Conservation (phyloP, 2,113 vertebrate species). For the Oophaga pumilio region DNA sequence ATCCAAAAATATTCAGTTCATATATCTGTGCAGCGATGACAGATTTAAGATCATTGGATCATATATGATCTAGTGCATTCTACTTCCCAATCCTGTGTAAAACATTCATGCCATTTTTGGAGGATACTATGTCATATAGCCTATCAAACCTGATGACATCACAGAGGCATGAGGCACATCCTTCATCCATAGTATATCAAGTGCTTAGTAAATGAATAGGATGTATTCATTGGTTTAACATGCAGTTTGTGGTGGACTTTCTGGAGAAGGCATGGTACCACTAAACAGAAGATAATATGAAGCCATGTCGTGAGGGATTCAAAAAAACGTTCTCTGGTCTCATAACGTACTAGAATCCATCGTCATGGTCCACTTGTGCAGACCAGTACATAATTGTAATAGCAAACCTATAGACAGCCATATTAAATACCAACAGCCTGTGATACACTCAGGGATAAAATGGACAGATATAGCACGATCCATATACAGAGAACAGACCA, state of each 20-base stretch:
- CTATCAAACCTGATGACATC: background rate
- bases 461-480: conserved; percentile 4
- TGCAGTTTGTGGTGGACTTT: background rate
- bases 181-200: background rate
- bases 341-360: background rate
- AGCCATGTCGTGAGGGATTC: background rate
- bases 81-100: too few relatives aligned
- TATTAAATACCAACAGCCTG: conserved; percentile 40
- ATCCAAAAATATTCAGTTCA: background rate
- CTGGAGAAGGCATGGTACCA: background rate
- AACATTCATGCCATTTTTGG: too few relatives aligned
- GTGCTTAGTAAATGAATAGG: background rate
- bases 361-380: background rate
- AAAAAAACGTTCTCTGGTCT: background rate
- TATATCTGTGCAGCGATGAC: background rate
- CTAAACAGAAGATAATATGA: background rate
- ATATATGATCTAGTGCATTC: too few relatives aligned
- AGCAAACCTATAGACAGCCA: conserved; percentile 13
- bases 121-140: background rate
- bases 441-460: conserved; percentile 54
- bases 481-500: conserved; percentile 26
- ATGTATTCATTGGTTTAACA: background rate
- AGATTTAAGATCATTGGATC: background rate
- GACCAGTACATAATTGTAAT: background rate
- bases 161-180: background rate